Base-by-base conservation (phyloP, 2,888 invertebrate species). In the Sarcophaga variegata region DNA sequence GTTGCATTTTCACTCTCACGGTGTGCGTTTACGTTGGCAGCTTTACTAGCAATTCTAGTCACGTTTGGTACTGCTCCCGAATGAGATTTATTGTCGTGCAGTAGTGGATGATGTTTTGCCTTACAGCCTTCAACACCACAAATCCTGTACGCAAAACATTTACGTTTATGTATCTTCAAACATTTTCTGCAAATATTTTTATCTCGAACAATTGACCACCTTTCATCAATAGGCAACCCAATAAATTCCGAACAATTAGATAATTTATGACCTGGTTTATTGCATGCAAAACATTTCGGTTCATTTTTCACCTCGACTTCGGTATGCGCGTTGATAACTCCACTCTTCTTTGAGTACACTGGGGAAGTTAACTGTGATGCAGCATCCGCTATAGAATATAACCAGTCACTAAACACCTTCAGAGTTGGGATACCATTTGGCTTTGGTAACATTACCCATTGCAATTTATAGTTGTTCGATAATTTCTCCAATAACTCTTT, bases 401-500 rank as follows among this genome's bases (percentile, higher is more conserved):
- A n/a, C n/a, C n/a, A n/a, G n/a, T 72, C 37, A 59, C 72, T 72
- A 70, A 71, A 64, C 63, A 71, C 60, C 62, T 37, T 64, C 12
- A 80, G 10, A 66, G 80, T 17, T 27, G 81, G 69, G 1, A 27
- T 14, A 12, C 12, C 78, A 20, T 37, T 37, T 17, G 78, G 60
- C 17, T 78, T 78, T 63, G 78, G 49, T 27, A 72, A n/a, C 67
- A 79, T 72, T 45, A 75, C 82, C 62, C 75, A 83, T n/a, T 71
- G 81, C 72, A 82, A 49, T 63, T 82, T 82, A 20, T 76, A 71
- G 54, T 37, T 63, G 47, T 70, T 77, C 0, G 82, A 77, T n/a
- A 82, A 64, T 60, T 77, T 70, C 8, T 82, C 82, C 71, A 83
- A 63, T 71, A 83, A 66, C 72, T 72, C 82, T 17, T 83, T 71